phyloP scores from a whole-genome alignment of 2,888 invertebrate genomes.

The Acronicta leporina region DNA sequence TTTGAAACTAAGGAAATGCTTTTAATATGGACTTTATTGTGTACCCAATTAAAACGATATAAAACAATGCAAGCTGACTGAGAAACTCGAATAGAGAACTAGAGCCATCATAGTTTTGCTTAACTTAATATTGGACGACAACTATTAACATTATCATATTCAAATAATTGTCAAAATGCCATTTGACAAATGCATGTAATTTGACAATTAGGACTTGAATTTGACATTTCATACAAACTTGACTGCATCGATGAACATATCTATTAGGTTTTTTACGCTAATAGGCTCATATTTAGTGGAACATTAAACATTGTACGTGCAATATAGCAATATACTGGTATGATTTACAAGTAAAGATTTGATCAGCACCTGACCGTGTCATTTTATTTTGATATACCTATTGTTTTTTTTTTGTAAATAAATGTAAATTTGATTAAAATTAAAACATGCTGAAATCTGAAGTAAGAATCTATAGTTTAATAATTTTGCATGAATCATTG shows the following conservation, averaged over 20 bases:
- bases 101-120: conserved; percentile 45
- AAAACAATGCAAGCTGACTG: conserved; percentile 46
- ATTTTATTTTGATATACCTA: conserved; percentile 10
- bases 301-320: conserved; percentile 36
- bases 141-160: conserved; percentile 4
- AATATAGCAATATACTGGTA: conserved; percentile 38
- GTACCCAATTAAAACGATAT: conserved; percentile 45
- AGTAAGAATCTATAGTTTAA: no score
- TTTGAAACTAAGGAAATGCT: no score
- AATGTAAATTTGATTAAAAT: conserved; percentile 28
- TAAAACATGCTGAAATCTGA: no score
- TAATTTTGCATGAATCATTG: no score
- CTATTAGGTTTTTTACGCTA: conserved; percentile 68
- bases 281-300: conserved; percentile 52
- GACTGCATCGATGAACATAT: conserved; percentile 72
- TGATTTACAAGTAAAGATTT: conserved; percentile 16
- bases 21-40: conserved; percentile 3
- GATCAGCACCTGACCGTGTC: not conserved
- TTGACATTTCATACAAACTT: conserved; percentile 49
- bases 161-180: conserved; percentile 31
- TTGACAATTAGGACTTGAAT: conserved; percentile 42
- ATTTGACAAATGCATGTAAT: conserved; percentile 26
- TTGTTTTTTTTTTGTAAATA: conserved; percentile 28
- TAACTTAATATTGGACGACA: conserved; percentile 25
- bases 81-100: conserved; percentile 34